These are phyloP conservation scores for Megalopta genalis DNA, from an alignment of 1,140 invertebrate species.

Conservation along the genomic window DNA sequence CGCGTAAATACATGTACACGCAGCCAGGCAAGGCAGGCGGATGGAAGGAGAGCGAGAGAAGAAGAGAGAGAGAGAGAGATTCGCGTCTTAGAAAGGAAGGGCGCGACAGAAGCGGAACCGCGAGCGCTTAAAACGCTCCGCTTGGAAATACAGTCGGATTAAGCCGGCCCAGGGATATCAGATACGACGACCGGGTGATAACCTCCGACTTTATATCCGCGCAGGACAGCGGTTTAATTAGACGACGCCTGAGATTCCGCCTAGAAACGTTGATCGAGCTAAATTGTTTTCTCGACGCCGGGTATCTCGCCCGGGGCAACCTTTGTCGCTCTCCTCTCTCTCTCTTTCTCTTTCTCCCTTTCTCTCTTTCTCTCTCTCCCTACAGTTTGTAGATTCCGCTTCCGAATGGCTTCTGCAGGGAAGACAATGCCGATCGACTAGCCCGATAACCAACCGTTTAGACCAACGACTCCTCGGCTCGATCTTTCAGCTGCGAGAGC, in stretches of 20 bases:
- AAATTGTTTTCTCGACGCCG: constrained; percentile 77
- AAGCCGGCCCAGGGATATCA: constrained; percentile 67
- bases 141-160: constrained; percentile 69
- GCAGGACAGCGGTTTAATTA: constrained; percentile 79
- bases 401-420: constrained; percentile 45
- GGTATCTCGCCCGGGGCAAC: constrained; percentile 12
- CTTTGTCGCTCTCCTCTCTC: not conserved
- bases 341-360: not conserved
- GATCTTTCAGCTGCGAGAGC: not conserved
- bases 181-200: constrained; percentile 74
- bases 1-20: constrained; percentile 38
- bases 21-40: not conserved
- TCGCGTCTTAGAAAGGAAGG: no score
- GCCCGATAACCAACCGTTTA: constrained; percentile 70
- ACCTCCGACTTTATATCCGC: constrained; percentile 77
- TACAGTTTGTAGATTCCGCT: not conserved
- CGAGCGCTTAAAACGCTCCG: constrained; percentile 21
- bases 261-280: constrained; percentile 80
- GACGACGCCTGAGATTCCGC: constrained; percentile 74
- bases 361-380: not conserved
- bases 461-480: constrained; percentile 57
- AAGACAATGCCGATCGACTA: constrained; percentile 78
- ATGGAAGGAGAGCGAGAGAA: no score
- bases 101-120: not conserved
- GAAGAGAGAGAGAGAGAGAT: no score